Evolutionary conservation across 2,888 invertebrate species (phyloP).

Genomic region (Vannuccia rotundouncinata): DNA sequence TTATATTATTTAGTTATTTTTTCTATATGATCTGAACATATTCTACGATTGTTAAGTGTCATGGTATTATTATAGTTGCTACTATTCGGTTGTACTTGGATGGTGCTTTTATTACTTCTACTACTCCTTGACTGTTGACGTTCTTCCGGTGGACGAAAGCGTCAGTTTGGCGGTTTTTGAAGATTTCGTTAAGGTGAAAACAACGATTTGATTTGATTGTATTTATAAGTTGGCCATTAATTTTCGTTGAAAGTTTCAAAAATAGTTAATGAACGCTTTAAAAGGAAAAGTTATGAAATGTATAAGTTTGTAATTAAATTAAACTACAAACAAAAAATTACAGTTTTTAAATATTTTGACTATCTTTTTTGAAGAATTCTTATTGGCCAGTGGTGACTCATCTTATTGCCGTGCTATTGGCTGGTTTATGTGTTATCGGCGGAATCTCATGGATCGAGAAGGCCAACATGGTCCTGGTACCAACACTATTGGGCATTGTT

Average conservation of each 20-base stretch:
- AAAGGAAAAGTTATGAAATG: too few relatives aligned
- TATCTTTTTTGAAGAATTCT: too few relatives aligned
- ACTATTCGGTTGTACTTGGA: constrained; percentile 50
- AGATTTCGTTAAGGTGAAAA: constrained; percentile 46
- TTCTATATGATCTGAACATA: neutral
- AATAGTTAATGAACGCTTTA: too few relatives aligned
- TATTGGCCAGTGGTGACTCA: constrained; percentile 49
- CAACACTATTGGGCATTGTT: constrained; percentile 46
- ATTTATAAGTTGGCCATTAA: too few relatives aligned
- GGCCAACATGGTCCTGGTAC: constrained; percentile 49
- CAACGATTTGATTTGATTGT: too few relatives aligned
- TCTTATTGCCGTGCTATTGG: constrained; percentile 44
- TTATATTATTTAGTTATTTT: neutral
- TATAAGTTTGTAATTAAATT: too few relatives aligned
- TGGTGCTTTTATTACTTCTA: constrained; percentile 52
- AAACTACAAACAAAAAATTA: too few relatives aligned
- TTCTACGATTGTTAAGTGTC: neutral
- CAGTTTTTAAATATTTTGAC: too few relatives aligned
- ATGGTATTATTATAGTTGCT: constrained; percentile 44
- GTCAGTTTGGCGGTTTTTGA: constrained; percentile 45
- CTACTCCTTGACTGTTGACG: constrained; percentile 42
- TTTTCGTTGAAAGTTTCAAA: too few relatives aligned
- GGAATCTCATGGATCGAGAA: constrained; percentile 51
- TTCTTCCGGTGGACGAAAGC: constrained; percentile 44
- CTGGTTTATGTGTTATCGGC: constrained; percentile 46